These are phyloP conservation scores for Limnephilus lunatus DNA, from an alignment of 2,888 invertebrate species.

Conservation along the genomic window DNA sequence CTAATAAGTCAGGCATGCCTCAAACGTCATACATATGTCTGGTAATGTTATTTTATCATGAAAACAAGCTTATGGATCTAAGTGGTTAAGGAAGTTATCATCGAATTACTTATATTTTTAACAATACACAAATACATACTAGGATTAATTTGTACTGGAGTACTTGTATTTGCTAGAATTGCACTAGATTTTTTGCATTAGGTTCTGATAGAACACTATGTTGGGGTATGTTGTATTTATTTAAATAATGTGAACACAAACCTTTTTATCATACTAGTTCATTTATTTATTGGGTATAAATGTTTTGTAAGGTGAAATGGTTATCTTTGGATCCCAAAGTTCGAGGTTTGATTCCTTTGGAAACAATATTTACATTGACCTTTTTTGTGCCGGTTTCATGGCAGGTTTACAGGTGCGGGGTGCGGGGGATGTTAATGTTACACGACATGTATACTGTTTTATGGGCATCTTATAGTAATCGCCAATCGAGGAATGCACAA, in stretches of 20 bases:
- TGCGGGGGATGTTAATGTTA: background rate
- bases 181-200: background rate
- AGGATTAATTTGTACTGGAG: no score
- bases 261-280: background rate
- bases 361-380: background rate
- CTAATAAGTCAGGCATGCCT: no score
- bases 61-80: no score
- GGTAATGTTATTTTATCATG: no score
- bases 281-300: background rate
- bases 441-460: background rate
- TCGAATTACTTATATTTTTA: background rate
- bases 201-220: background rate
- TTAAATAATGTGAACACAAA: background rate
- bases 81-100: no score
- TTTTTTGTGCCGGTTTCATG: background rate
- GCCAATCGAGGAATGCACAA: background rate
- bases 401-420: no score
- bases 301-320: background rate
- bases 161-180: background rate
- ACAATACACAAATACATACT: background rate
- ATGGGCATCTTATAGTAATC: background rate
- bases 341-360: background rate
- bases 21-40: no score
- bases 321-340: background rate
- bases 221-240: background rate